phyloP scores from a whole-genome alignment of 2,888 invertebrate species.

The Stegana nigrithorax region DNA sequence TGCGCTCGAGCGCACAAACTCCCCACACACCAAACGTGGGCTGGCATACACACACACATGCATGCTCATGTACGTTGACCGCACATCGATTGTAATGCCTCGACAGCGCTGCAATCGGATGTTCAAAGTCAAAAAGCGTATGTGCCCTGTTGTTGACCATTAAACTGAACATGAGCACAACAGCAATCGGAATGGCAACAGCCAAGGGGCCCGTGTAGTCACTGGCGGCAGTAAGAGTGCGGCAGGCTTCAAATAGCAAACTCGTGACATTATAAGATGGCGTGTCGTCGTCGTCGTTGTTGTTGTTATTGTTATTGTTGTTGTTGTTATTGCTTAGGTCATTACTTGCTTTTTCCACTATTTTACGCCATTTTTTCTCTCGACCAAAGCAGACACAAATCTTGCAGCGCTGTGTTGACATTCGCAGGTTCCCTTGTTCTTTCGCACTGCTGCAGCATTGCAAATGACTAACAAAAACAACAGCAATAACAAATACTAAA shows the following conservation, averaged over 20 bases:
- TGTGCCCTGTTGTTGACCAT: neutral
- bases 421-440: neutral
- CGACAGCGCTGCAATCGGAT: neutral
- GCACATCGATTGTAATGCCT: neutral
- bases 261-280: too few species aligned
- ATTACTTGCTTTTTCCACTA: neutral
- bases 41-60: slow-evolving; percentile 18
- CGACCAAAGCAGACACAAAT: neutral
- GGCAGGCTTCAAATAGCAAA: too few species aligned
- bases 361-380: neutral
- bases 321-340: neutral
- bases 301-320: neutral
- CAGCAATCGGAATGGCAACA: too few species aligned
- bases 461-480: too few species aligned
- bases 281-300: too few species aligned
- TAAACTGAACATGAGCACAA: neutral
- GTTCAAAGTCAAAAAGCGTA: neutral
- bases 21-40: slow-evolving; percentile 3
- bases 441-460: neutral
- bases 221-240: too few species aligned
- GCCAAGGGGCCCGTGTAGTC: too few species aligned
- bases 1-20: slow-evolving; percentile 50
- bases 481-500: too few species aligned
- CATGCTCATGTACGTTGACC: neutral
- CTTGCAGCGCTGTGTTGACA: neutral